These are phyloP conservation scores for Temnothorax unifasciatus DNA, from an alignment of 2,888 invertebrate genomes.

Conservation along the genomic window DNA sequence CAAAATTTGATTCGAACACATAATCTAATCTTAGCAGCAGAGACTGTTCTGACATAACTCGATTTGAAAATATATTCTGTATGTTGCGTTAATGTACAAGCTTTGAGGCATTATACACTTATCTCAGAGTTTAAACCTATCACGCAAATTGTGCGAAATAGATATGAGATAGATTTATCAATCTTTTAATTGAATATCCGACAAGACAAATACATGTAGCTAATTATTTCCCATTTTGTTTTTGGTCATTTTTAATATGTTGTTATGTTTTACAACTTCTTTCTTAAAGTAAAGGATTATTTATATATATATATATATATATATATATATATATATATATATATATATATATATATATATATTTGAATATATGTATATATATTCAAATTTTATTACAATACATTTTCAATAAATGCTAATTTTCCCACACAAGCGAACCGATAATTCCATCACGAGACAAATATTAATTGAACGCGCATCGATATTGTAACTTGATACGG, in stretches of 20 bases:
- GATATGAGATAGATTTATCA: background rate
- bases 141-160: background rate
- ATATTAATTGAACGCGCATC: constrained; percentile 42
- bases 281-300: background rate
- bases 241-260: background rate
- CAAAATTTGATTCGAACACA: constrained; percentile 1
- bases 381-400: constrained; percentile 28
- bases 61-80: background rate
- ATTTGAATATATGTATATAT: background rate
- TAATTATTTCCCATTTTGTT: background rate
- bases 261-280: background rate
- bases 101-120: background rate
- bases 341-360: background rate
- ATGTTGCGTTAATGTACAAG: background rate
- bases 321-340: background rate
- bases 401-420: constrained; percentile 32
- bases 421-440: background rate
- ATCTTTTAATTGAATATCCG: background rate
- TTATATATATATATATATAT: background rate
- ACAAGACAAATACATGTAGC: background rate
- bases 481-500: constrained; percentile 22
- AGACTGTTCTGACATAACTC: background rate
- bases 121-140: background rate
- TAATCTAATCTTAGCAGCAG: constrained; percentile 9
- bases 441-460: constrained; percentile 41